Evolutionary conservation across 2,797 vertebrate genomes (phyloP), one percentile per base, ranked within the genome.

Genomic region (Ibycter americanus): DNA sequence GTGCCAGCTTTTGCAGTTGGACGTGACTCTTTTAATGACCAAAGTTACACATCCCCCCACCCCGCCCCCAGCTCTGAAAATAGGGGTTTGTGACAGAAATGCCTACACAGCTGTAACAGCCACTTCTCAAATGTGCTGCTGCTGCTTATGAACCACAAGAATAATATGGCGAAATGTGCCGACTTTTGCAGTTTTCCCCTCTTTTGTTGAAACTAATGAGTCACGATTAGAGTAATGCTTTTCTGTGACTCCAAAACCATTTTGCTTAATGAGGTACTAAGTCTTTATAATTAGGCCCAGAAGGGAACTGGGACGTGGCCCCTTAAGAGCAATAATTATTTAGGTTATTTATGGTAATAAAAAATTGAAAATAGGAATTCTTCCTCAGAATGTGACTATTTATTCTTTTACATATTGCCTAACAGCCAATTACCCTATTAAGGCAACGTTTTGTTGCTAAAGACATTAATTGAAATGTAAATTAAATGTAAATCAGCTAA

Each of bases 281-380:
- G 98, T 98, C 98, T 98, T 98, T 98, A 98, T 98, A 98, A 99
- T 98, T 98, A 99, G 98, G 98, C 98, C 98, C 98, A 98, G 98
- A 98, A 98, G 98, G 98, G 98, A 98, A 98, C 54, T 95, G 94
- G 96, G 98, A 98, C 87, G 1, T 98, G 97, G 97, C 97, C 97
- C 97, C 98, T 98, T 98, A 98, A 98, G 98, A 98, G 98, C 97
- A 98, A 98, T 98, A 98, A 98, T 98, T 98, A 98, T 98, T 98
- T 98, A 97, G 97, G 98, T 98, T 98, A 98, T 98, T 98, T 98
- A 98, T 98, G 98, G 98, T 97, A 98, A 98, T 98, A 98, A 98
- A 98, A 98, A 98, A 98, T 98, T 98, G 97, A 98, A 98, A 98
- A 98, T 98, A 98, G 97, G 97, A 98, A 98, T 98, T 98, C 98